Evolutionary conservation across 2,888 invertebrate genomes (phyloP), one percentile per base, ranked within the genome.

Genomic region (Epistrophella euchroma): DNA sequence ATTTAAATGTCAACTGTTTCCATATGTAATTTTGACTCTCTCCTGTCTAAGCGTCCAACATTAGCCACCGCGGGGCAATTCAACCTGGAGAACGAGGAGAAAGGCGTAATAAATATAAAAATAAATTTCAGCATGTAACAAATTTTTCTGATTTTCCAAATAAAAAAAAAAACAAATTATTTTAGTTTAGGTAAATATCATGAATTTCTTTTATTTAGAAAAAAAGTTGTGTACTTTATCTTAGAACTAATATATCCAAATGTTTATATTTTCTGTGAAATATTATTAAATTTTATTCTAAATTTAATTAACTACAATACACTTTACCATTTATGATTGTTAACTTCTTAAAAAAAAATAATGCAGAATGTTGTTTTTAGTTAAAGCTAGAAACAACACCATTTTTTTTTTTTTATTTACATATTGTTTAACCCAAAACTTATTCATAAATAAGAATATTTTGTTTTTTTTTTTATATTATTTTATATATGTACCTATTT

Each of bases 341-440:
- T 56, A 6, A 2, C 25, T 55, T 4, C 13, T 15, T 25, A 15
- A n/a, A 3, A n/a, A 2, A 56, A 17, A 17, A 56, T 11, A 17
- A 17, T 32, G 17, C 32, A 56, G 11, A 32, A 56, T 5, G 4
- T 55, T 4, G 5, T 55, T n/a, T 28, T 28, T 9, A 28, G 10
- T 17, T 55, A n/a, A 11, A 55, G 4, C 17, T 56, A 32, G n/a
- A 55, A 32, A 32, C 28, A 32, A 55, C 32, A 55, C 28, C 32
- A 32, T 52, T 52, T 52, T 52, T 25, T 50, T 19, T 19, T 47
- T 47, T 47, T 50, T 22, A 47, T 47, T 47, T 50, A 11, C 17
- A 28, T 55, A 17, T 56, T 56, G 11, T 56, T 17, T 56, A 32
- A 56, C 56, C 32, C 56, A 56, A 35, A n/a, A 56, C 56, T 56